These are phyloP conservation scores for Daubentonia madagascariensis DNA, from an alignment of 2,113 vertebrate species.

Conservation along the genomic window DNA sequence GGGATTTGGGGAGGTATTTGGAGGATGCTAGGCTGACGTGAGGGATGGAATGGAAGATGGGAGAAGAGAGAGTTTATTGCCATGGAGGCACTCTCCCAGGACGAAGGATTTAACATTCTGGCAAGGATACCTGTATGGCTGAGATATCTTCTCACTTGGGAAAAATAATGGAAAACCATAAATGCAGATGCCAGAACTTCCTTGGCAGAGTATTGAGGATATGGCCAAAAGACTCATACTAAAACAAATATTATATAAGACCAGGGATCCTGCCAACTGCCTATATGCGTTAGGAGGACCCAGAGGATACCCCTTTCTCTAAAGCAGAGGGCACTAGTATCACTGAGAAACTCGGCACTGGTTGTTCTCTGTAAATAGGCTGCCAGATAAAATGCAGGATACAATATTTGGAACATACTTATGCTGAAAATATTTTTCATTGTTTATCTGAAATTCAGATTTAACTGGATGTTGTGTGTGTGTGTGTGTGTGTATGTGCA, in stretches of 20 bases:
- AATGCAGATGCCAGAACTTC: background rate
- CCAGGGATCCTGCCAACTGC: background rate
- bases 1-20: background rate
- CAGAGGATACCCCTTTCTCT: background rate
- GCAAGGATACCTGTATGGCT: background rate
- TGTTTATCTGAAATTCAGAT: conserved; percentile 6
- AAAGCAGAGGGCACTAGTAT: background rate
- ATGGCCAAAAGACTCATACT: background rate
- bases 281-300: background rate
- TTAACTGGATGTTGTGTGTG: background rate
- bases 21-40: background rate
- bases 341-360: background rate
- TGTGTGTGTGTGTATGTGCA: background rate
- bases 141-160: background rate
- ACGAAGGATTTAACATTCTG: background rate
- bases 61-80: background rate
- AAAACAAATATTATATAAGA: background rate
- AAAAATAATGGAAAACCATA: background rate
- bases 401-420: background rate
- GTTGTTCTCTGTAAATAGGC: background rate
- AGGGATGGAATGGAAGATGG: background rate
- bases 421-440: background rate
- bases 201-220: background rate
- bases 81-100: background rate
- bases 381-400: background rate